Conservation (phyloP, 2,888 invertebrate species). For the Drosophila picticornis region DNA sequence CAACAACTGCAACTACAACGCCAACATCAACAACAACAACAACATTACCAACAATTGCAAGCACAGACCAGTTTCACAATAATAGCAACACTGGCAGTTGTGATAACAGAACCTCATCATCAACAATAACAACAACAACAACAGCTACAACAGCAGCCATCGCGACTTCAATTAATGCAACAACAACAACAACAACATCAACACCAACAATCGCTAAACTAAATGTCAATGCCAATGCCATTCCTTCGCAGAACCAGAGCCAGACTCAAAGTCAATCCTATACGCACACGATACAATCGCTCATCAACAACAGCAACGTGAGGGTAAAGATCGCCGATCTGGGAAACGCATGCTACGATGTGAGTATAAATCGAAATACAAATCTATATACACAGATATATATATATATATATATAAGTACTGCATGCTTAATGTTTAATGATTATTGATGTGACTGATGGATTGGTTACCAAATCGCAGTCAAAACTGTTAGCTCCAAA, state of each 20-base stretch:
- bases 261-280: constrained; percentile 80
- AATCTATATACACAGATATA: not conserved
- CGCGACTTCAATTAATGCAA: constrained; percentile 27
- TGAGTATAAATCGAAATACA: constrained; percentile 80
- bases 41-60: constrained; percentile 42
- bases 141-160: constrained; percentile 41
- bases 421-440: not conserved
- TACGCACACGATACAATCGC: constrained; percentile 84
- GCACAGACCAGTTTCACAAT: constrained; percentile 51
- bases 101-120: constrained; percentile 26
- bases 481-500: not conserved
- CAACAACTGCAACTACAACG: constrained; percentile 33
- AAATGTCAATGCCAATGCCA: constrained; percentile 81
- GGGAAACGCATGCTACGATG: constrained; percentile 93
- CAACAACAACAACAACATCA: constrained; percentile 31
- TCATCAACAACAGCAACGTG: constrained; percentile 86
- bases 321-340: constrained; percentile 93
- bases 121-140: constrained; percentile 43
- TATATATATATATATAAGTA: not conserved
- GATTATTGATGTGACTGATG: not conserved
- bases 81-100: constrained; percentile 49
- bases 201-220: constrained; percentile 66
- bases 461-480: not conserved
- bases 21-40: constrained; percentile 33
- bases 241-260: constrained; percentile 82